These are phyloP conservation scores for Peromyscus maniculatus DNA, from an alignment of 2,113 vertebrate species.

Conservation along the genomic window DNA sequence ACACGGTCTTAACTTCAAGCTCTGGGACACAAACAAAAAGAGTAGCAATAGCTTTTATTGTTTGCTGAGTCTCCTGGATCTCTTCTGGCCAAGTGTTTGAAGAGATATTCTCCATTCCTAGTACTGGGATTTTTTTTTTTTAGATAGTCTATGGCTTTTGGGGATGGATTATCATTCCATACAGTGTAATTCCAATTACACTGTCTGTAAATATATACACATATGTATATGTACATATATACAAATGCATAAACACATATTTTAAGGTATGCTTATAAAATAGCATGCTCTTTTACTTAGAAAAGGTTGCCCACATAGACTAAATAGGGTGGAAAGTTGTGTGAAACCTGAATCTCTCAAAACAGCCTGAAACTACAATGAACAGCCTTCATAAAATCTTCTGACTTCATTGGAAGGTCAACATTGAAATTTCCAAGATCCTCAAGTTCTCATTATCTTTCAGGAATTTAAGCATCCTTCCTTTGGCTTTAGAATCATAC, in stretches of 20 bases:
- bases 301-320: background rate
- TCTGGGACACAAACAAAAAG: background rate
- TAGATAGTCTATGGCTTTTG: background rate
- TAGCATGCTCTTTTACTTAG: background rate
- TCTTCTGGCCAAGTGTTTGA: background rate
- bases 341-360: background rate
- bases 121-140: background rate
- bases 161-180: background rate
- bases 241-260: background rate
- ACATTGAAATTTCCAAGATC: background rate
- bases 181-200: background rate
- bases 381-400: background rate
- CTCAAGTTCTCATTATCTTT: background rate
- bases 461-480: background rate
- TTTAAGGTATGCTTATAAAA: background rate
- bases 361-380: background rate
- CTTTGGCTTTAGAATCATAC: background rate
- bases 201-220: rapidly evolving
- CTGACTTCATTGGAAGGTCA: background rate
- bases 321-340: background rate
- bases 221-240: background rate
- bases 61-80: background rate
- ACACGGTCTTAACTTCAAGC: background rate
- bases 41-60: background rate
- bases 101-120: background rate